phyloP scores from a whole-genome alignment of 2,797 vertebrate species.

The Phyllotis vaccarum region DNA sequence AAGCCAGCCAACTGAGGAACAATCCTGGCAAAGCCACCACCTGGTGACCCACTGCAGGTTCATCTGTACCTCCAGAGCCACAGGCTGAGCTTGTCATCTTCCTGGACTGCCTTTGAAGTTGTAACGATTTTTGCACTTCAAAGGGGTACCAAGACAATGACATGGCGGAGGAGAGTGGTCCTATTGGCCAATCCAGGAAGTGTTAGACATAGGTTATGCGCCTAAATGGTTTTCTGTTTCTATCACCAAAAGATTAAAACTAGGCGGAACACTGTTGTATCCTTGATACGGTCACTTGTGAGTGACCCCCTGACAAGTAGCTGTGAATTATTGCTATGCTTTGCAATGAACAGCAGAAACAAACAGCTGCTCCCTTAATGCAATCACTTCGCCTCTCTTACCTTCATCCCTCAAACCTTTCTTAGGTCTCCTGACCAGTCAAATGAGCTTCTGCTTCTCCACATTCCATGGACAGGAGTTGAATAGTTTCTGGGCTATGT shows the following conservation, averaged over 20 bases:
- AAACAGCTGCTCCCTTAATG: constrained; percentile 25
- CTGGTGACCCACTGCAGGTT: neutral
- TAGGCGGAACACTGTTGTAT: neutral
- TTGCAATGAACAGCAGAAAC: constrained; percentile 45
- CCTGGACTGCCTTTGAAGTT: constrained; percentile 64
- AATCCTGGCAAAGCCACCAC: constrained; percentile 31
- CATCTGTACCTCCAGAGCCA: neutral
- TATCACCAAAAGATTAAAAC: constrained; percentile 54
- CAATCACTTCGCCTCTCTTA: constrained; percentile 25
- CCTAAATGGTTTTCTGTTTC: constrained; percentile 59
- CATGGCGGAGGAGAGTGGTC: neutral
- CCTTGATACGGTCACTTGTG: neutral
- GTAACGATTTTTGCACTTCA: constrained; percentile 71
- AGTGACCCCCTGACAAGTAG: constrained; percentile 49
- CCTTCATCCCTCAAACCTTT: neutral
- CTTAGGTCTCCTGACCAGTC: constrained; percentile 14
- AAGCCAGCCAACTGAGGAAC: neutral
- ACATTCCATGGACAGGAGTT: constrained; percentile 37
- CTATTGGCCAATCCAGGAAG: constrained; percentile 57
- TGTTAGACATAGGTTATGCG: constrained; percentile 23
- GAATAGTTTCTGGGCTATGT: neutral
- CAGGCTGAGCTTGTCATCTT: constrained; percentile 15
- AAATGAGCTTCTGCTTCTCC: constrained; percentile 37
- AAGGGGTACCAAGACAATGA: constrained; percentile 66
- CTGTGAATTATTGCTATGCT: constrained; percentile 28